phyloP scores from a whole-genome alignment of 2,888 invertebrate species.

The Eristalis tenax region DNA sequence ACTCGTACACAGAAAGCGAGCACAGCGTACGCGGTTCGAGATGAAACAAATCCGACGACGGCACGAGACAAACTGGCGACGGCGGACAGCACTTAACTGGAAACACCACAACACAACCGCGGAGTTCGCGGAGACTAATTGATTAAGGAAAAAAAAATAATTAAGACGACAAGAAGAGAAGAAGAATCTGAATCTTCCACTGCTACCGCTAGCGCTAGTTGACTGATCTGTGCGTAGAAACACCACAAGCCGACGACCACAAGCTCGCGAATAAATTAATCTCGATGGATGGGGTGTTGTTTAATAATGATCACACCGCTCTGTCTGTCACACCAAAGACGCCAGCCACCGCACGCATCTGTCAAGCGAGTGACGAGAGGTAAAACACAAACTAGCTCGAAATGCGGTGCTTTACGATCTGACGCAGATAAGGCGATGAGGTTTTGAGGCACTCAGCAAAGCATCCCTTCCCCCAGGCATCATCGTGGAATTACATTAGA shows the following conservation, averaged over 20 bases:
- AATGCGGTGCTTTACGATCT: background rate
- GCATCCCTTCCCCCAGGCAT: background rate
- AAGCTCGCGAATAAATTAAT: conserved; percentile 64
- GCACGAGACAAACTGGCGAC: conserved; percentile 66
- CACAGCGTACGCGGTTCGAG: background rate
- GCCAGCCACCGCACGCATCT: conserved; percentile 2
- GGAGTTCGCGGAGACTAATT: conserved; percentile 33
- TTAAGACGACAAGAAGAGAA: background rate
- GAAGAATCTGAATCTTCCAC: conserved; percentile 24
- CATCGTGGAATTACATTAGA: background rate
- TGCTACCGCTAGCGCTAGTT: background rate
- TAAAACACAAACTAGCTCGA: background rate
- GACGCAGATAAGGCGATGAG: conserved; percentile 4
- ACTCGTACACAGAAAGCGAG: background rate
- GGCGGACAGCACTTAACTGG: conserved; percentile 17
- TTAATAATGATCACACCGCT: conserved; percentile 39
- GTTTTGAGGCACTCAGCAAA: background rate
- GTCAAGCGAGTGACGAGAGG: background rate
- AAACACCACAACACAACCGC: conserved; percentile 26
- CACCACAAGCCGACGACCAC: conserved; percentile 43
- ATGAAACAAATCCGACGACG: conserved; percentile 51
- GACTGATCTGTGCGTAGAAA: background rate
- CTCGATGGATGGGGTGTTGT: conserved; percentile 30
- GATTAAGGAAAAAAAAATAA: conserved; percentile 45
- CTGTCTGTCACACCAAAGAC: conserved; percentile 17